Evolutionary conservation across 2,113 vertebrate genomes (phyloP).

Genomic region (Engraulis encrasicolus): DNA sequence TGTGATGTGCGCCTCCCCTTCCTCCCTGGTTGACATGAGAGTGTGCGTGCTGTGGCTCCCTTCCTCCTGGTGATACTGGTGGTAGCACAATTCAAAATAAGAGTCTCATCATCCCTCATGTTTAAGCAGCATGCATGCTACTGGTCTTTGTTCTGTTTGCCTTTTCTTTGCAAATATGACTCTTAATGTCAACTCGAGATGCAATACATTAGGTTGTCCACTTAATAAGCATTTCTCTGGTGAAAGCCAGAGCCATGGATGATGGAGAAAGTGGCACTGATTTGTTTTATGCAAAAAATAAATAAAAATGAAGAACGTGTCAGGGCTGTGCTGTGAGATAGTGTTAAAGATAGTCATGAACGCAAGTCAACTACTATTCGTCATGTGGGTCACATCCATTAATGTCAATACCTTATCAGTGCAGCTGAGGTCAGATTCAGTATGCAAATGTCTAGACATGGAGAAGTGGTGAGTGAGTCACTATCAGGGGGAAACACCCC

Average conservation of each 20-base stretch:
- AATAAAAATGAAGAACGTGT: too few species aligned
- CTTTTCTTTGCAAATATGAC: not conserved
- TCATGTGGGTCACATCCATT: too few species aligned
- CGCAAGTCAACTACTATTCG: not conserved
- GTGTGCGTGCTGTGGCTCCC: not conserved
- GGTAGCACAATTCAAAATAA: not conserved
- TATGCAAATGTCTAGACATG: not conserved
- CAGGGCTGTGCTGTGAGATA: not conserved
- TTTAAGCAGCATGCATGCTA: not conserved
- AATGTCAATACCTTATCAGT: not conserved
- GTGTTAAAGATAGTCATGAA: not conserved
- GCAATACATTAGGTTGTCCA: not conserved
- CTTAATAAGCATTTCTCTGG: not conserved
- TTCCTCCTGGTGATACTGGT: not conserved
- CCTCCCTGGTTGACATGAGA: not conserved
- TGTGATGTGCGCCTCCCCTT: not conserved
- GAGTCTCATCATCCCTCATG: not conserved
- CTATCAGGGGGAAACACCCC: not conserved
- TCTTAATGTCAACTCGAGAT: conserved; percentile 4
- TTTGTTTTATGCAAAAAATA: not conserved
- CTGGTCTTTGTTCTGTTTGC: not conserved
- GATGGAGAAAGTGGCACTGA: not conserved
- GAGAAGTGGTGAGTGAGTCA: not conserved
- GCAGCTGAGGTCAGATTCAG: not conserved
- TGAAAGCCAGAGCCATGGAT: not conserved